These are phyloP conservation scores for Rhingia rostrata DNA, from an alignment of 2,888 invertebrate species.

Conservation along the genomic window DNA sequence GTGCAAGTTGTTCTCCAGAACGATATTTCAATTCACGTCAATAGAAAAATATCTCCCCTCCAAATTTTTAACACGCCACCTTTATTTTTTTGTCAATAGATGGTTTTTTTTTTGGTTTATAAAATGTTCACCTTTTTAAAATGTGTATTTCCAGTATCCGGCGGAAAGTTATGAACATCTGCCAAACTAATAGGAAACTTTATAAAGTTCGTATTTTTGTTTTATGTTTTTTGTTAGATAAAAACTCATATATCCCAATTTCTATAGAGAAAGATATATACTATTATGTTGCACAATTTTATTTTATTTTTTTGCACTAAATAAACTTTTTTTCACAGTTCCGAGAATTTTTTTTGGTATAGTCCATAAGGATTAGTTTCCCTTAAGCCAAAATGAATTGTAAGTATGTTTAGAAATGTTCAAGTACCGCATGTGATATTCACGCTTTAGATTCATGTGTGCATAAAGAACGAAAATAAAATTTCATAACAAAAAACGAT, in stretches of 20 bases:
- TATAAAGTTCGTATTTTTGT: conserved; percentile 3
- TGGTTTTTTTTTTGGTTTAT: not conserved
- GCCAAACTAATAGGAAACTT: conserved; percentile 44
- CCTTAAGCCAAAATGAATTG: no score
- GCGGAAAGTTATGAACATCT: conserved; percentile 48
- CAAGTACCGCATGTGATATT: no score
- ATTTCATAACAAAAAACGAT: not conserved
- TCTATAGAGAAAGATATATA: conserved; percentile 18
- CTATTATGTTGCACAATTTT: conserved; percentile 7
- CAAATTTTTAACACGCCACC: no score
- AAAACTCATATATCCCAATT: conserved; percentile 5
- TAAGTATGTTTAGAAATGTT: no score
- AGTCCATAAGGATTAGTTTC: no score
- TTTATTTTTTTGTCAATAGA: not conserved
- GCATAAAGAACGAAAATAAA: no score
- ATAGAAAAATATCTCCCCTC: not conserved
- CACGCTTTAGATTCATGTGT: no score
- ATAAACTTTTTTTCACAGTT: conserved; percentile 49
- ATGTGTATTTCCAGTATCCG: conserved; percentile 52
- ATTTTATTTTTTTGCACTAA: conserved; percentile 1
- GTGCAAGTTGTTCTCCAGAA: not conserved
- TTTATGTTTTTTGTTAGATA: conserved; percentile 15
- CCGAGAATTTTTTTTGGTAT: not conserved
- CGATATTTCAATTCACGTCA: conserved; percentile 42
- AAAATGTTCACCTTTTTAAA: conserved; percentile 24